phyloP scores from a whole-genome alignment of 2,797 vertebrate species.

The Melopsittacus undulatus region DNA sequence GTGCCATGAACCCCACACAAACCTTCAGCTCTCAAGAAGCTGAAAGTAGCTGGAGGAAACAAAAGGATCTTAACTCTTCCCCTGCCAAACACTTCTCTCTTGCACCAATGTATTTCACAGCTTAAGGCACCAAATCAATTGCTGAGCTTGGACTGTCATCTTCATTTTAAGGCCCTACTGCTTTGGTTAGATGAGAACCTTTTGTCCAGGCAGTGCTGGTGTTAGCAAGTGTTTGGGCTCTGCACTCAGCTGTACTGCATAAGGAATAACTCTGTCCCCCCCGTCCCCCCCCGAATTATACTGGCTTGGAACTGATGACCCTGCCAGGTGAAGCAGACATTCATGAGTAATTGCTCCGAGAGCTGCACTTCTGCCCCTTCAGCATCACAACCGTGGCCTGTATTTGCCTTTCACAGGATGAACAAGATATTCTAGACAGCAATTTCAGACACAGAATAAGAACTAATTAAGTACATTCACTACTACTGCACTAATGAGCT shows the following conservation, averaged over 20 bases:
- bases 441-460: neutral
- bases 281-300: rapidly evolving
- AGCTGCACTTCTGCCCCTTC: neutral
- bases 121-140: neutral
- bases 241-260: rapidly evolving
- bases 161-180: neutral
- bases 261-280: neutral
- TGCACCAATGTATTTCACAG: neutral
- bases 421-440: neutral
- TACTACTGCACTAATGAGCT: neutral
- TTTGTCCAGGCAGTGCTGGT: neutral
- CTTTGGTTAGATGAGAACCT: neutral
- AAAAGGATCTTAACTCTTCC: neutral
- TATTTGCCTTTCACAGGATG: neutral
- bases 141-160: neutral
- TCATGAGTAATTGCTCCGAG: neutral
- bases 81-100: neutral
- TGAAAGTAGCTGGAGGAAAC: neutral
- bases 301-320: neutral
- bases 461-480: neutral
- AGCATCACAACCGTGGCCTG: neutral
- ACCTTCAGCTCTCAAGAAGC: neutral
- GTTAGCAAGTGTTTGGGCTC: neutral
- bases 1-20: neutral
- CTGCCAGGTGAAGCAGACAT: neutral